Evolutionary conservation across 2,888 invertebrate genomes (phyloP), one percentile per base, ranked within the genome.

Genomic region (Netelia virgata): DNA sequence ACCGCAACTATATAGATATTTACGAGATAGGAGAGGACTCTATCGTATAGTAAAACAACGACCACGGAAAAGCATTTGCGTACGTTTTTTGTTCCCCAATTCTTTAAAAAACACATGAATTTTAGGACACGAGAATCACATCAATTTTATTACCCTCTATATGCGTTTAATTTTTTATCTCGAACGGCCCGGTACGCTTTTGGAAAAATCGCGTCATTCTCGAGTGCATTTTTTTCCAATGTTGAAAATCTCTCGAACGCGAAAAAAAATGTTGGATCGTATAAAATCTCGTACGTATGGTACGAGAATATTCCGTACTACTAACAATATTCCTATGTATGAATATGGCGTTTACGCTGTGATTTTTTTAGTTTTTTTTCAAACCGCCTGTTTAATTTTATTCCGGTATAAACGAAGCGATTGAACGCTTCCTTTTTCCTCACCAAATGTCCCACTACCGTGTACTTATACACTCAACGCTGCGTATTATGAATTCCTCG

Each of bases 41-140:
- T 81, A 73, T 18, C 53, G 59, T 36, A 20, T 57, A 82, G 68
- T 53, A 53, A 74, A 76, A 72, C 41, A 53, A 20, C 69, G 20
- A 59, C 16, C 69, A n/a, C 23, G 18, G 70, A 84, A 73, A 63
- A 69, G 63, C 20, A 3, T 36, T 36, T 36, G 36, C 16, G 2
- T 6, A 43, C 16, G n/a, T 20, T n/a, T 50, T 41, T 16, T n/a
- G n/a, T n/a, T 23, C 2, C 47, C 47, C 11, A 61, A 61, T 47
- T 43, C 1, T 50, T 61, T 23, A 23, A 8, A 55, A 55, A 36
- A 50, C 28, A 41, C 1, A 1, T 43, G 43, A 43, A 5, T 23
- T 61, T 28, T n/a, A 14, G 61, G 23, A 61, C 53, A 16, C n/a
- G 3, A 53, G 8, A 14, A 53, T n/a, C 14, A 53, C 11, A n/a